Conservation (phyloP, 1,140 invertebrate species). For the Lordiphosa mommai region DNA sequence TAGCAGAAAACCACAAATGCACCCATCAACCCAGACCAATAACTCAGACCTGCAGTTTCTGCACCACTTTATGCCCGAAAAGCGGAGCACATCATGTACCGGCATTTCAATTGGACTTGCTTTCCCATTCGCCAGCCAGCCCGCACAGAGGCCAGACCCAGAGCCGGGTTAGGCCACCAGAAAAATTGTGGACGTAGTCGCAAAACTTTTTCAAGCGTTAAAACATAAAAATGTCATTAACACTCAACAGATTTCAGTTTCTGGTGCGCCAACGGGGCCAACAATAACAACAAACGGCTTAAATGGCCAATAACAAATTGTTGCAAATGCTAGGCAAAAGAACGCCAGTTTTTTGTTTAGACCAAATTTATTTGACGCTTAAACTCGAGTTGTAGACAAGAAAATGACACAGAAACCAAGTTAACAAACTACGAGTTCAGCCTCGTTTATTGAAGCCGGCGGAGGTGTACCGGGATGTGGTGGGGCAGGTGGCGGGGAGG, state of each 20-base stretch:
- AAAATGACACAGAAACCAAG: conserved; percentile 76
- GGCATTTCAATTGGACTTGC: conserved; percentile 57
- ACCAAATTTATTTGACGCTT: conserved; percentile 74
- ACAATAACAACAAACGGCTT: conserved; percentile 56
- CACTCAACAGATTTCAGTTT: conserved; percentile 68
- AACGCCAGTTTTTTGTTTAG: conserved; percentile 52
- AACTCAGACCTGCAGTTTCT: conserved; percentile 27
- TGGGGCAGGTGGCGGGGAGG: conserved; percentile 24
- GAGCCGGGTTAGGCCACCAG: conserved; percentile 27
- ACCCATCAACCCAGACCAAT: conserved; percentile 16
- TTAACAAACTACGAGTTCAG: conserved; percentile 39
- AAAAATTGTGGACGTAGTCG: conserved; percentile 20
- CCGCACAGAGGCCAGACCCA: conserved; percentile 20
- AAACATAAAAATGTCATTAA: conserved; percentile 76
- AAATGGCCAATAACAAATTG: conserved; percentile 76
- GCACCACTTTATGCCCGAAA: conserved; percentile 7
- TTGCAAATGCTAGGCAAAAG: conserved; percentile 56
- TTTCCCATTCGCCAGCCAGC: conserved; percentile 16
- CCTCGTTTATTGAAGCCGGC: conserved; percentile 44
- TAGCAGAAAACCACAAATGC: conserved; percentile 24
- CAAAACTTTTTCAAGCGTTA: conserved; percentile 64
- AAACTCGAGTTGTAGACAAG: conserved; percentile 62
- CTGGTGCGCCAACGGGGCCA: conserved; percentile 42
- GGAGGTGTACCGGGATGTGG: background rate
- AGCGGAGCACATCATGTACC: conserved; percentile 13